Evolutionary conservation across 2,888 invertebrate genomes (phyloP), one percentile per base, ranked within the genome.

Genomic region (Cantharis flavilabris): DNA sequence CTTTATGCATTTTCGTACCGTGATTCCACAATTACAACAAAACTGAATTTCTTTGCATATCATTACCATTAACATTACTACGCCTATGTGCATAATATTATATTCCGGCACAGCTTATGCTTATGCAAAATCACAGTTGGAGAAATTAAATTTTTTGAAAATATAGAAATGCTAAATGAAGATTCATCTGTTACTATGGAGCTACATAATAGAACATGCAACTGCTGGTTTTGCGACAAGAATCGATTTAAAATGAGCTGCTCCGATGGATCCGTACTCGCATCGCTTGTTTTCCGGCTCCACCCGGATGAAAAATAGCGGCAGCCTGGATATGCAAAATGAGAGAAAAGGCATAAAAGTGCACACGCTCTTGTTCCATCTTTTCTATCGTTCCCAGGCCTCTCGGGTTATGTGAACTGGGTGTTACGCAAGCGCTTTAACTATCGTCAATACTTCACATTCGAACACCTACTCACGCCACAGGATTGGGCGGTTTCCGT

Each of bases 261-360:
- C 81, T 73, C 72, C 73, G 73, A 73, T 74, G 74, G 76, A 74
- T 76, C 70, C 33, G 75, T 72, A 73, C 76, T 78, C 80, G 78
- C 79, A 76, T 80, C 79, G 79, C 81, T 80, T 82, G 82, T 83
- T 82, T 82, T 83, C 85, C 86, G 85, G 85, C 87, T 87, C 87
- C 87, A 87, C 88, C 87, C 87, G 87, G 86, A 87, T 86, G 87
- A 87, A 87, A 87, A 87, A 87, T 87, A 87, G 85, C 85, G 85
- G 81, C 86, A 85, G 84, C 85, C 85, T 84, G 86, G 84, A 85
- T 84, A 83, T 85, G 84, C 83, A 84, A 84, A 84, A 86, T 84
- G 85, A 84, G 85, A 85, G 86, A 86, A 87, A 86, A 86, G 85
- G 83, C 83, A 86, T 85, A 86, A 86, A 87, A 86, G 85, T 86